Evolutionary conservation across 1,140 invertebrate species (phyloP), one percentile per base, ranked within the genome.

Genomic region (Cydia amplana): DNA sequence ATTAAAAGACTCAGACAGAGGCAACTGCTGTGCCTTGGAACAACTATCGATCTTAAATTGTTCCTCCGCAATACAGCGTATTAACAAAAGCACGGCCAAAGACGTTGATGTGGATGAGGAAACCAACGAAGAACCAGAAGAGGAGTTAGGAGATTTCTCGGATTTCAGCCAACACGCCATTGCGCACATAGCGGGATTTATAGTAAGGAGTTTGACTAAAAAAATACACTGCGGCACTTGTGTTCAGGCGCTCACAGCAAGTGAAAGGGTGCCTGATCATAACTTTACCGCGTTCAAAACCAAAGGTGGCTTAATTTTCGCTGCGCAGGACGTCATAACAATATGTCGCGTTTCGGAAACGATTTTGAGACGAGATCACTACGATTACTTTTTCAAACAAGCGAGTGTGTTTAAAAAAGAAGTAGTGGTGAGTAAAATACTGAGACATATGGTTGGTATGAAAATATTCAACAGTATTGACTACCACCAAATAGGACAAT

Each of bases 1-100:
- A 74, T 51, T 74, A 16, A 23, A 20, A 40, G 23, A 40, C 16
- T 43, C 32, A 3, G 20, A 64, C 40, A 74, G 23, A 18, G 74
- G 74, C 23, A 74, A 74, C 23, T 74, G 74, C 51, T 10, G 28
- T 1, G 74, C 51, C n/a, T 32, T 74, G 18, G 74, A 74, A 40
- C 25, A 74, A 10, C 32, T 43, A 10, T 43, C 40, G 12, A 43
- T 43, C 40, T 43, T 43, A 43, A 43, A 43, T 43, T 43, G 40
- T 74, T 74, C 32, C 4, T 43, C 51, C 18, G 51, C 51, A 55
- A 20, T 18, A 55, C 16, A 55, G 18, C 51, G 51, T 16, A 55
- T 55, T n/a, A 55, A 55, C 18, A 14, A 55, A 55, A 55, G 16
- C 14, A 18, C 51, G 5, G 12, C 16, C 16, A 16, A 18, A 55